Evolutionary conservation across 2,888 invertebrate genomes (phyloP).

Genomic region (Euclidia mi): DNA sequence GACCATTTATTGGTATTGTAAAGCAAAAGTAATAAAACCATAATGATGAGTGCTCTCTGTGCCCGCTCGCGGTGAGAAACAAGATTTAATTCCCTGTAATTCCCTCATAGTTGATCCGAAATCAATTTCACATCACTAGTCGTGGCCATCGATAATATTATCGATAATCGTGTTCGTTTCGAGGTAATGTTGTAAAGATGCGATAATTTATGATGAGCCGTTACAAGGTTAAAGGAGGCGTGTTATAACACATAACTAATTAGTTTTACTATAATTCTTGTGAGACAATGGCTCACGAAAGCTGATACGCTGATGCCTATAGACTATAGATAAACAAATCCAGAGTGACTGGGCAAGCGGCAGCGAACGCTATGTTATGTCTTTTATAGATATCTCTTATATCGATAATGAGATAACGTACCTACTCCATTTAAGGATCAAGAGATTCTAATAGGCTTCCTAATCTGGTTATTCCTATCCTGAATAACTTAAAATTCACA

Average conservation of each 20-base stretch:
- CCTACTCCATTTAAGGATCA: too few species aligned
- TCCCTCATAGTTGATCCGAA: conserved; percentile 69
- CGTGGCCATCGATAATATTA: conserved; percentile 65
- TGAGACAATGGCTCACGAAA: background rate
- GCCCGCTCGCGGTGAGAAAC: conserved; percentile 40
- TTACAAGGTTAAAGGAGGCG: conserved; percentile 17
- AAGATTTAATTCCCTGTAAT: conserved; percentile 69
- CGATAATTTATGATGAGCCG: conserved; percentile 46
- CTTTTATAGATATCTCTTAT: too few species aligned
- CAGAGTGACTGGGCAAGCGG: too few species aligned
- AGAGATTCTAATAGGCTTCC: too few species aligned
- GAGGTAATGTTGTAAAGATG: conserved; percentile 50
- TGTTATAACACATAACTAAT: conserved; percentile 16
- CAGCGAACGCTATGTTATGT: too few species aligned
- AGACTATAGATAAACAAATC: too few species aligned
- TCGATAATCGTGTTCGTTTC: conserved; percentile 60
- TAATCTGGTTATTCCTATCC: too few species aligned
- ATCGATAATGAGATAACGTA: too few species aligned
- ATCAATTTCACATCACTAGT: conserved; percentile 82
- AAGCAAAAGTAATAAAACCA: background rate
- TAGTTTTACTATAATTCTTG: conserved; percentile 6
- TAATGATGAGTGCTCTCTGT: background rate
- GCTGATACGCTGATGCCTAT: too few species aligned
- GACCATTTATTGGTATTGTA: background rate
- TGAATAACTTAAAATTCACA: too few species aligned